Percentiles rank a stretch among this genome's conserved stretches.
phyloP scores from a whole-genome alignment of 2,888 invertebrate genomes.

The Bibio marci region DNA sequence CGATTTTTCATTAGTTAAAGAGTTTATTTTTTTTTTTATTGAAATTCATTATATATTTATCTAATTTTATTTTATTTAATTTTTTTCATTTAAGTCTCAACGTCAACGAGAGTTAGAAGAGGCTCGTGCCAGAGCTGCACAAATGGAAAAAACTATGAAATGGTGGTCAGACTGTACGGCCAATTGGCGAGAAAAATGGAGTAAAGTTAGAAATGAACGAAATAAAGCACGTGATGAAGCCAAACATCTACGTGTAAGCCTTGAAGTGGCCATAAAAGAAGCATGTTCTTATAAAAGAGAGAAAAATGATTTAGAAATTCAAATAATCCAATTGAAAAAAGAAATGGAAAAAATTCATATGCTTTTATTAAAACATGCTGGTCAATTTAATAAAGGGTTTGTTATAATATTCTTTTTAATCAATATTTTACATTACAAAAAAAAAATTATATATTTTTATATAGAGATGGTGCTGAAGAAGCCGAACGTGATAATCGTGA shows the following conservation, averaged over 20 bases:
- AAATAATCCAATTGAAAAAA: slow-evolving; percentile 56
- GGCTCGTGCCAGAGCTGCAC: slow-evolving; percentile 81
- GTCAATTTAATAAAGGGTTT: slow-evolving; percentile 41
- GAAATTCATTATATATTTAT: not conserved
- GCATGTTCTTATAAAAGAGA: slow-evolving; percentile 55
- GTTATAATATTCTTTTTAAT: not conserved
- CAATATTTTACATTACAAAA: not conserved
- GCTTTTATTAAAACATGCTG: slow-evolving; percentile 47
- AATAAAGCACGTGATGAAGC: slow-evolving; percentile 86
- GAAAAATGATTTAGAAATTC: slow-evolving; percentile 58
- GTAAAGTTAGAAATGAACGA: slow-evolving; percentile 80
- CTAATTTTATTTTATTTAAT: not conserved
- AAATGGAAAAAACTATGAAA: slow-evolving; percentile 99
- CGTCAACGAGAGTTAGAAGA: slow-evolving; percentile 71
- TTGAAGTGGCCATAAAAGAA: slow-evolving; percentile 65
- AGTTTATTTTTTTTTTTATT: not conserved
- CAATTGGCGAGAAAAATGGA: slow-evolving; percentile 93
- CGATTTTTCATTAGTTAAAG: not conserved
- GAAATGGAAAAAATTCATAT: slow-evolving; percentile 67
- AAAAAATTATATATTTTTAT: not conserved
- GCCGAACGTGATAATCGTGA: slow-evolving; percentile 26
- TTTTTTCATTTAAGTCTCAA: slow-evolving; percentile 21
- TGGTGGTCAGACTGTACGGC: slow-evolving; percentile 99
- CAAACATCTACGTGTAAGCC: slow-evolving; percentile 60
- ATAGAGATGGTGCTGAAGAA: slow-evolving; percentile 19